These are phyloP conservation scores for Drosophila punjabiensis DNA, from an alignment of 1,140 invertebrate species.

Conservation along the genomic window DNA sequence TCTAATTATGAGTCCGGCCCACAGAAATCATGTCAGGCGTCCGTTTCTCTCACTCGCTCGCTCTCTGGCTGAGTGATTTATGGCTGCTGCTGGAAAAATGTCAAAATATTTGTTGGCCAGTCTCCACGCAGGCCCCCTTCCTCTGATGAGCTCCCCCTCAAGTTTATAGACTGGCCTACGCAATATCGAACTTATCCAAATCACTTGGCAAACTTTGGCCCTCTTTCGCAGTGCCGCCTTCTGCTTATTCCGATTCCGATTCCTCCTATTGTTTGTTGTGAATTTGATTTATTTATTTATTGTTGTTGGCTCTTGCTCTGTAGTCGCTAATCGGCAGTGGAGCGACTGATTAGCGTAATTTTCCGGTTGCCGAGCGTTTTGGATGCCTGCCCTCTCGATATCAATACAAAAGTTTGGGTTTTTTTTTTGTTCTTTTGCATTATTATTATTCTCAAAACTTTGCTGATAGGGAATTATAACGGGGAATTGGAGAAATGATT, in stretches of 20 bases:
- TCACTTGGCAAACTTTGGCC: slow-evolving; percentile 67
- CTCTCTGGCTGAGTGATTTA: slow-evolving; percentile 67
- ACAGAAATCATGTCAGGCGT: slow-evolving; percentile 74
- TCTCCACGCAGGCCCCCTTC: slow-evolving; percentile 1
- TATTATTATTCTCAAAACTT: slow-evolving; percentile 43
- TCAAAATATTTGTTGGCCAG: slow-evolving; percentile 73
- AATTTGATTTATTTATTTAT: slow-evolving; percentile 83
- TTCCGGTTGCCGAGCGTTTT: slow-evolving; percentile 57
- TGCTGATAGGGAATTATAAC: slow-evolving; percentile 13
- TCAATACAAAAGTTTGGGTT: slow-evolving; percentile 39
- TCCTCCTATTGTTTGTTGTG: slow-evolving; percentile 31
- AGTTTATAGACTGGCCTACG: slow-evolving; percentile 52
- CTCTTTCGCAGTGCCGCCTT: slow-evolving; percentile 25
- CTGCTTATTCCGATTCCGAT: slow-evolving; percentile 14
- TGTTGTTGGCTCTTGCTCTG: slow-evolving; percentile 56
- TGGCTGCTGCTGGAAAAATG: slow-evolving; percentile 78
- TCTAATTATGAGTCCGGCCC: slow-evolving; percentile 79
- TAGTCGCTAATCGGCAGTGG: slow-evolving; percentile 70
- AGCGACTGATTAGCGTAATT: slow-evolving; percentile 81
- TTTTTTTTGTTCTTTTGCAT: slow-evolving; percentile 4
- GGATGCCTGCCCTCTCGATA: slow-evolving; percentile 28
- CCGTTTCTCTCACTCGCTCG: slow-evolving; percentile 32
- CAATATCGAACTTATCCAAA: slow-evolving; percentile 77
- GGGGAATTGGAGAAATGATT: neutral
- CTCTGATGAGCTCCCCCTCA: slow-evolving; percentile 17